These are phyloP conservation scores for Psittacara wagleri DNA, from an alignment of 2,113 vertebrate genomes.

Conservation along the genomic window DNA sequence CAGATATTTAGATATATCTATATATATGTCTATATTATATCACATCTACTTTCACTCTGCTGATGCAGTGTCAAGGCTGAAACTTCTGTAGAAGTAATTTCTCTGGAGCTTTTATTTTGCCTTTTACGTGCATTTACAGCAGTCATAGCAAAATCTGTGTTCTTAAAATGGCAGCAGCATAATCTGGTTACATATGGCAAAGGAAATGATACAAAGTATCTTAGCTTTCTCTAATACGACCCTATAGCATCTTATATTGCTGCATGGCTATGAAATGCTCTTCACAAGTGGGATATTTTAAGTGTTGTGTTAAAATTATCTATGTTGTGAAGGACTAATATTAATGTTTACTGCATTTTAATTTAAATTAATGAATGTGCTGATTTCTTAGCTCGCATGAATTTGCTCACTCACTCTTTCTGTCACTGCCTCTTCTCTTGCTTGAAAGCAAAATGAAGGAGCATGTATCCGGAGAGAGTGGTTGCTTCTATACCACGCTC, in stretches of 20 bases:
- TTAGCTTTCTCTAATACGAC: neutral
- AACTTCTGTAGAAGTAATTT: neutral
- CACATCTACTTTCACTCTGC: neutral
- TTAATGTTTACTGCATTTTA: neutral
- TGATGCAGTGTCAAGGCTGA: neutral
- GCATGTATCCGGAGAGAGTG: neutral
- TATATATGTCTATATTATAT: neutral
- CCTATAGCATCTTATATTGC: neutral
- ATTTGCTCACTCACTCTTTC: neutral
- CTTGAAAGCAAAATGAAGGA: neutral
- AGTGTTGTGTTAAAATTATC: neutral
- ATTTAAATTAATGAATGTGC: neutral
- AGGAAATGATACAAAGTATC: neutral
- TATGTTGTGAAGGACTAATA: neutral
- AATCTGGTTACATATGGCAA: neutral
- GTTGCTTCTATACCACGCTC: neutral
- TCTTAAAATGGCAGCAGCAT: neutral
- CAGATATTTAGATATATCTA: neutral
- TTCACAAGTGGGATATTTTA: neutral
- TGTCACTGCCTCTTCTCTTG: neutral
- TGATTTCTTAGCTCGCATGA: neutral
- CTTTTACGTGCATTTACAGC: neutral
- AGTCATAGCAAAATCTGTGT: neutral
- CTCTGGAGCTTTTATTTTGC: neutral
- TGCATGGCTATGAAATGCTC: neutral